phyloP scores from a whole-genome alignment of 2,797 vertebrate species.

The Aratinga solstitialis region DNA sequence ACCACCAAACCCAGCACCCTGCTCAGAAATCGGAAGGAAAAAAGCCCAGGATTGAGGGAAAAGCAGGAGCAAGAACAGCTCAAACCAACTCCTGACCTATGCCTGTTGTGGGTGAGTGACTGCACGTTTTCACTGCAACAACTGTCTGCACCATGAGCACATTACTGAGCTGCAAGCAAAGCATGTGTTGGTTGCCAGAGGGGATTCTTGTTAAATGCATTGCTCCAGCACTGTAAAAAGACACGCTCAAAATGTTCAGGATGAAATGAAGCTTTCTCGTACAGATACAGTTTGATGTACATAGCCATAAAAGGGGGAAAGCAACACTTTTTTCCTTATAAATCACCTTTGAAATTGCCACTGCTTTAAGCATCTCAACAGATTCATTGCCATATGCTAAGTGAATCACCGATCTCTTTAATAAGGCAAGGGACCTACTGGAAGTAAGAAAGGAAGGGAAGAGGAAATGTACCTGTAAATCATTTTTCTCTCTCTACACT shows the following conservation, averaged over 20 bases:
- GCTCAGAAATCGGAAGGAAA: background rate
- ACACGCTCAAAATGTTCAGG: background rate
- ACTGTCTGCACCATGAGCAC: background rate
- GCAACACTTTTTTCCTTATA: background rate
- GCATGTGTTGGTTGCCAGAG: background rate
- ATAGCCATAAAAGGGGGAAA: background rate
- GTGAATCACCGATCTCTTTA: background rate
- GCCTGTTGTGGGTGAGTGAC: background rate
- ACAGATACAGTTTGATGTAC: background rate
- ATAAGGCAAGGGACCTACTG: background rate
- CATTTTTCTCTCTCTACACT: background rate
- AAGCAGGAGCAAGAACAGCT: background rate
- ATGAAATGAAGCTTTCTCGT: background rate
- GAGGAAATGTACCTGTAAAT: background rate
- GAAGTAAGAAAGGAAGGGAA: background rate
- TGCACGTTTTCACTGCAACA: background rate
- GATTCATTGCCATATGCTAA: constrained; percentile 13
- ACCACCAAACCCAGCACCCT: background rate
- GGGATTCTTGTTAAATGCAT: rapidly evolving
- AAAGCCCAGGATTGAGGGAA: rapidly evolving
- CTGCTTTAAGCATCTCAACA: background rate
- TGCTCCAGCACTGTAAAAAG: background rate
- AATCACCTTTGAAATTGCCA: background rate
- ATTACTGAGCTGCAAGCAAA: background rate
- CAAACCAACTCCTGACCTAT: background rate